Evolutionary conservation across 2,113 vertebrate species (phyloP).

Genomic region (Mellivora capensis): DNA sequence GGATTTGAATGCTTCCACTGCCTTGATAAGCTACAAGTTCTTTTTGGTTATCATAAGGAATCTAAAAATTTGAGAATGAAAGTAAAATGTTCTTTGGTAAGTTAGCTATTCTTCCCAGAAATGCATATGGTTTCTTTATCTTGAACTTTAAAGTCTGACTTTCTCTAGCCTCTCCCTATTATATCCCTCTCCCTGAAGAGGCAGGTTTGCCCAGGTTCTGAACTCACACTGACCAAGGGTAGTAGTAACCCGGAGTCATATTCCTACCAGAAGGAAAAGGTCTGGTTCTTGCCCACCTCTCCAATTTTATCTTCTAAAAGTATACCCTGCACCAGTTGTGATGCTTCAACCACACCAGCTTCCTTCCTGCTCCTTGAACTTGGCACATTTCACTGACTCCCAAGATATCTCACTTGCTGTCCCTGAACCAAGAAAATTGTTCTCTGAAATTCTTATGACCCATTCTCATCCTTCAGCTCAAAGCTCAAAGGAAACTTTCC

Average conservation of each 20-base stretch:
- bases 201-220: neutral
- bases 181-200: neutral
- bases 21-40: neutral
- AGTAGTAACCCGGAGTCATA: neutral
- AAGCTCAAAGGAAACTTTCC: neutral
- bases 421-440: neutral
- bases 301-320: neutral
- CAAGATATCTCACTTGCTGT: neutral
- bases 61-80: neutral
- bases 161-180: neutral
- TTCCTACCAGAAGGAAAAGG: neutral
- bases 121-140: neutral
- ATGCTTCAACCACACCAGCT: neutral
- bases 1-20: neutral
- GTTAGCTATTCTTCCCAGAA: neutral
- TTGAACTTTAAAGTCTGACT: neutral
- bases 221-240: too few species aligned
- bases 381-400: neutral
- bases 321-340: neutral
- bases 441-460: fast-evolving
- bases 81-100: neutral
- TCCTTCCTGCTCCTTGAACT: neutral
- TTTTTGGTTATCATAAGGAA: neutral
- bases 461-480: neutral
- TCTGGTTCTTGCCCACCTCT: neutral